Conservation (phyloP, 2,113 vertebrate species). For the Illadopsis cleaveri region DNA sequence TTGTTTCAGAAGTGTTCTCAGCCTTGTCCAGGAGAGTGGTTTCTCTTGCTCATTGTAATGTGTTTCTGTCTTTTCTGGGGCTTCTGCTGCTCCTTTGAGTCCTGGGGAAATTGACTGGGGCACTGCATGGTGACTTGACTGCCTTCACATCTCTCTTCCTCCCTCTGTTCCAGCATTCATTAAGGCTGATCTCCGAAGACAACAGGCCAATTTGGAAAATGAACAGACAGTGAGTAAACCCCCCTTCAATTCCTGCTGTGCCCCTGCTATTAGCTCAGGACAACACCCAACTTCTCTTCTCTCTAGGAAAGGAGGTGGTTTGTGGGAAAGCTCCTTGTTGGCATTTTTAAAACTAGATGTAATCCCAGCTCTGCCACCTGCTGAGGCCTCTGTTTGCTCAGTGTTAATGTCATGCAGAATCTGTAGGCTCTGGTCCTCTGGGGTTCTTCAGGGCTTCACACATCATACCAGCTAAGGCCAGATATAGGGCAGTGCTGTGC, state of each 20-base stretch:
- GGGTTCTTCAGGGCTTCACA: neutral
- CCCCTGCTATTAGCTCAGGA: neutral
- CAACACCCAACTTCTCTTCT: neutral
- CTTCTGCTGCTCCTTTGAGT: neutral
- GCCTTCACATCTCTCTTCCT: neutral
- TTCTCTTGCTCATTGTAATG: neutral
- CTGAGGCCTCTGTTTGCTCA: neutral
- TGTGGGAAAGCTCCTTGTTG: neutral
- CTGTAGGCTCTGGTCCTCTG: neutral
- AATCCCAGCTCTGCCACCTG: neutral
- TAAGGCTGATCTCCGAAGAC: constrained; percentile 88
- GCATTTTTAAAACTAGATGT: neutral
- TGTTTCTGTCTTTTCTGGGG: neutral
- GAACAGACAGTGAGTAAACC: constrained; percentile 78
- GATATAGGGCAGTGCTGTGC: neutral
- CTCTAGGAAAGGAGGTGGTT: neutral
- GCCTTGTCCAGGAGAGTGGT: neutral
- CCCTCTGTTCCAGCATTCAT: constrained; percentile 81
- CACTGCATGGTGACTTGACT: neutral
- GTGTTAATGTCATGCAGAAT: neutral
- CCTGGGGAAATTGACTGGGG: neutral
- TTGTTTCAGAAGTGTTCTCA: neutral
- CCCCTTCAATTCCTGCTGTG: neutral
- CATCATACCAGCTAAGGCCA: neutral
- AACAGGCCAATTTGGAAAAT: constrained; percentile 79